phyloP scores from a whole-genome alignment of 1,140 invertebrate genomes.

The Ceratitis capitata region DNA sequence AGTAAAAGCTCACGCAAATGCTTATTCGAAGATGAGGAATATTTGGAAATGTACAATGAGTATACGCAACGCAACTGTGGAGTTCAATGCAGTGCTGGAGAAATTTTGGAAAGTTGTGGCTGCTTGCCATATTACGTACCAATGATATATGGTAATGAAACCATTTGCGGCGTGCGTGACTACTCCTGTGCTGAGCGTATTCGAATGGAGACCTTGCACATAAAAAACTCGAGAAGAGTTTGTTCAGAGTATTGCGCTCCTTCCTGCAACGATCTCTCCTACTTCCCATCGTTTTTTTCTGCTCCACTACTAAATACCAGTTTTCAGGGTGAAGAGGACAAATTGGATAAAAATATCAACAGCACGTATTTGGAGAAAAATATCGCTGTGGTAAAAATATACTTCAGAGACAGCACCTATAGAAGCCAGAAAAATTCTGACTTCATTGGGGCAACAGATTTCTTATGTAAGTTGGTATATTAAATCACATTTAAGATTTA shows the following conservation, averaged over 20 bases:
- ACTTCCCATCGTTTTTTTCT: slow-evolving; percentile 68
- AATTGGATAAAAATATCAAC: slow-evolving; percentile 68
- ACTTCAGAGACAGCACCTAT: slow-evolving; percentile 76
- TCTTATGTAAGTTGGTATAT: slow-evolving; percentile 73
- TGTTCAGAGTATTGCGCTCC: slow-evolving; percentile 71
- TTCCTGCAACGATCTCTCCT: slow-evolving; percentile 76
- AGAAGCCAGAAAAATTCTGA: slow-evolving; percentile 76
- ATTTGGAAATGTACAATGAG: slow-evolving; percentile 70
- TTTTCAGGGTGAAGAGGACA: slow-evolving; percentile 47
- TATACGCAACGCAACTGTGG: slow-evolving; percentile 70
- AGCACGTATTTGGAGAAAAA: slow-evolving; percentile 77
- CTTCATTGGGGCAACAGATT: slow-evolving; percentile 79
- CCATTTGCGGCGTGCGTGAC: slow-evolving; percentile 51
- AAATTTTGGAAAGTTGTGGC: slow-evolving; percentile 71
- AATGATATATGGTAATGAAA: slow-evolving; percentile 49
- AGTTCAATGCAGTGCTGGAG: slow-evolving; percentile 76
- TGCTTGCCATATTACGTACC: slow-evolving; percentile 80
- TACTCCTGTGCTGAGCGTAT: slow-evolving; percentile 50
- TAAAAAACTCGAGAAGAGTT: slow-evolving; percentile 42
- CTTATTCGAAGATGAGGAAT: slow-evolving; percentile 75
- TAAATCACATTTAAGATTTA: not conserved
- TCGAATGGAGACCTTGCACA: slow-evolving; percentile 45
- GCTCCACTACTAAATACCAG: slow-evolving; percentile 58
- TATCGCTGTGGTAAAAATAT: slow-evolving; percentile 78
- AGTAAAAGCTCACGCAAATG: slow-evolving; percentile 76